Percentiles rank a stretch among this genome's conserved stretches.
Evolutionary conservation across 2,113 vertebrate species (phyloP).

Genomic region (Australoheros scitulus): DNA sequence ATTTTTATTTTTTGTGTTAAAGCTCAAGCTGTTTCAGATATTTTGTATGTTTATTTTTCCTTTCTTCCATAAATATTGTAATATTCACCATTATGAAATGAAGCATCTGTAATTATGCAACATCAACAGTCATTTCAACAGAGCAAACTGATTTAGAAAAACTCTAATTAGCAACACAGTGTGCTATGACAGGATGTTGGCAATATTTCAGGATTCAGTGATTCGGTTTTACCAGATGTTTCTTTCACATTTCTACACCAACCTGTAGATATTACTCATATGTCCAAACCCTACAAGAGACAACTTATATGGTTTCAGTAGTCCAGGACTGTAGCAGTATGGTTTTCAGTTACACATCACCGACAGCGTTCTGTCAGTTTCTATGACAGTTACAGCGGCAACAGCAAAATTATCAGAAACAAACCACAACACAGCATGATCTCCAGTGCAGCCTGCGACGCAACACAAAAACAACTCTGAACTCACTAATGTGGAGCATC

Average conservation of each 20-base stretch:
- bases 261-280: constrained; percentile 5
- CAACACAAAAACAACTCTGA: constrained; percentile 38
- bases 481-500: background rate
- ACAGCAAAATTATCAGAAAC: constrained; percentile 61
- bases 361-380: constrained; percentile 52
- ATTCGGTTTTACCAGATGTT: background rate
- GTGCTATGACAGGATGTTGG: background rate
- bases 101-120: background rate
- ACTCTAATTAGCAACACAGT: background rate
- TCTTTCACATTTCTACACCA: constrained; percentile 1
- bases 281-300: constrained; percentile 1
- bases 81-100: background rate
- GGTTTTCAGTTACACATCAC: constrained; percentile 31
- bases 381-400: constrained; percentile 59
- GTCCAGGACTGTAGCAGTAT: constrained; percentile 24
- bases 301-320: background rate
- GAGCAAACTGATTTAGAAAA: background rate
- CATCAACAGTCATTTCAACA: background rate
- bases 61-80: background rate
- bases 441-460: background rate
- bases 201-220: background rate
- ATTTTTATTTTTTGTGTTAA: background rate
- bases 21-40: background rate
- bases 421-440: constrained; percentile 51
- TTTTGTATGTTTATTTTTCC: background rate